phyloP scores from a whole-genome alignment of 2,797 vertebrate species.

The Telmatherina bonti region DNA sequence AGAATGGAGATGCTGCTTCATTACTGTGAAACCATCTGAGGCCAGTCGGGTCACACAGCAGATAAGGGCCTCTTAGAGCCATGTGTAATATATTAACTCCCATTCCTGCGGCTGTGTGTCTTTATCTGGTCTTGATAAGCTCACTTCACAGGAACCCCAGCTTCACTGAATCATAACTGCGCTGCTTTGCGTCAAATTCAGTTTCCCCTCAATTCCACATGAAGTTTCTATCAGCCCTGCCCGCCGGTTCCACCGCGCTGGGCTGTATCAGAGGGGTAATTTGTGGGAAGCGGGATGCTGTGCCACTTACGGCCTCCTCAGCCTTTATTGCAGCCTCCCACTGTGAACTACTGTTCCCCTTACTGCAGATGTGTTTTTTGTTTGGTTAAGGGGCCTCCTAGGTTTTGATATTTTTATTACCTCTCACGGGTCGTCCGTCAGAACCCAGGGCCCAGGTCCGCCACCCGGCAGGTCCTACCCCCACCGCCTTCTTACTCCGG shows the following conservation, averaged over 20 bases:
- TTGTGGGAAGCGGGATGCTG: conserved; percentile 74
- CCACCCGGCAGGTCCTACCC: conserved; percentile 71
- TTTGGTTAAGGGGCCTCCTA: conserved; percentile 83
- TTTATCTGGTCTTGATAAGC: conserved; percentile 82
- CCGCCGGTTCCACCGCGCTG: conserved; percentile 37
- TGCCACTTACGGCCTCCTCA: conserved; percentile 72
- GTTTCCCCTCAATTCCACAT: conserved; percentile 65
- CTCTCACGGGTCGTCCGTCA: conserved; percentile 83
- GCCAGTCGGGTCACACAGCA: conserved; percentile 59
- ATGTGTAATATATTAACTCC: conserved; percentile 76
- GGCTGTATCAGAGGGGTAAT: conserved; percentile 58
- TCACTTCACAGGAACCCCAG: conserved; percentile 74
- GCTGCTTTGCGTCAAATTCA: conserved; percentile 77
- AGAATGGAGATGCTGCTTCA: conserved; percentile 52
- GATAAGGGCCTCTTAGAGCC: conserved; percentile 71
- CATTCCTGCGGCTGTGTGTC: conserved; percentile 64
- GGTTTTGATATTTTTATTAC: conserved; percentile 87
- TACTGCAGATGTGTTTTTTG: conserved; percentile 87
- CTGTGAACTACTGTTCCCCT: conserved; percentile 86
- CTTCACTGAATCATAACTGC: conserved; percentile 72
- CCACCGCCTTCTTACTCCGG: conserved; percentile 54
- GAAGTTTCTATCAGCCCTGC: conserved; percentile 48
- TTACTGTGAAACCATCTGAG: conserved; percentile 47
- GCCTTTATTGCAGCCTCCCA: conserved; percentile 82
- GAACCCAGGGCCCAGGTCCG: conserved; percentile 52